These are phyloP conservation scores for Catharus bicknelli DNA, from an alignment of 2,113 vertebrate genomes.

Conservation along the genomic window DNA sequence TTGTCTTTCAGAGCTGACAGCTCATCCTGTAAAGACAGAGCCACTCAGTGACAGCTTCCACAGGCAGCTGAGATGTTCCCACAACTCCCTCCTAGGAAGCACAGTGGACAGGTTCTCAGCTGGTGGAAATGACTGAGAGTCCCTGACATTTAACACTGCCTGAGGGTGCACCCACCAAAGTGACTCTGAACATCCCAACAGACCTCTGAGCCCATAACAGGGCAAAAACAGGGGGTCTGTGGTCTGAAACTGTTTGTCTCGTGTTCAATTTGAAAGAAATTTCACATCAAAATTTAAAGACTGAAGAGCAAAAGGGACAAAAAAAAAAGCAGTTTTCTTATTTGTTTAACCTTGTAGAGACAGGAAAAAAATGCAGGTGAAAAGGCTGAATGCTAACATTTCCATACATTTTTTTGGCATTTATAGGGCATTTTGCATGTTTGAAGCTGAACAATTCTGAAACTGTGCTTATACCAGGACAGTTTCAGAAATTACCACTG, in stretches of 20 bases:
- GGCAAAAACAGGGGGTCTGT: not conserved
- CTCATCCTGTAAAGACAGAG: constrained; percentile 82
- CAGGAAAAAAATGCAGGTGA: not conserved
- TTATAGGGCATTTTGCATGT: not conserved
- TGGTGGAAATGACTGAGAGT: not conserved
- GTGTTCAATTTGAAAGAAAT: not conserved
- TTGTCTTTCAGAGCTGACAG: constrained; percentile 85
- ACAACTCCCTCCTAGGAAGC: not conserved
- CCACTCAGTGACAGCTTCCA: not conserved
- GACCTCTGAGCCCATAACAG: not conserved
- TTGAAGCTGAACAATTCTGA: accelerated
- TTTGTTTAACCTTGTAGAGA: not conserved
- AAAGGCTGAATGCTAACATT: not conserved
- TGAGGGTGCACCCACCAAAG: not conserved
- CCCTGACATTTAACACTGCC: not conserved
- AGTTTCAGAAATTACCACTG: constrained; percentile 10
- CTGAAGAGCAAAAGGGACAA: not conserved
- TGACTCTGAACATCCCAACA: not conserved
- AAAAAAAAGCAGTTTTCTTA: not conserved
- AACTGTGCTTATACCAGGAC: not conserved
- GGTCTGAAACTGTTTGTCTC: not conserved
- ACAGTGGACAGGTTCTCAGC: not conserved
- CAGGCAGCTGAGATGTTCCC: not conserved
- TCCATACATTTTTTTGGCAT: not conserved
- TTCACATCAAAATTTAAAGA: not conserved